Percentiles rank a stretch among this genome's conserved stretches.
These are phyloP conservation scores for Drosophila helvetica DNA, from an alignment of 2,888 invertebrate genomes.

Conservation along the genomic window DNA sequence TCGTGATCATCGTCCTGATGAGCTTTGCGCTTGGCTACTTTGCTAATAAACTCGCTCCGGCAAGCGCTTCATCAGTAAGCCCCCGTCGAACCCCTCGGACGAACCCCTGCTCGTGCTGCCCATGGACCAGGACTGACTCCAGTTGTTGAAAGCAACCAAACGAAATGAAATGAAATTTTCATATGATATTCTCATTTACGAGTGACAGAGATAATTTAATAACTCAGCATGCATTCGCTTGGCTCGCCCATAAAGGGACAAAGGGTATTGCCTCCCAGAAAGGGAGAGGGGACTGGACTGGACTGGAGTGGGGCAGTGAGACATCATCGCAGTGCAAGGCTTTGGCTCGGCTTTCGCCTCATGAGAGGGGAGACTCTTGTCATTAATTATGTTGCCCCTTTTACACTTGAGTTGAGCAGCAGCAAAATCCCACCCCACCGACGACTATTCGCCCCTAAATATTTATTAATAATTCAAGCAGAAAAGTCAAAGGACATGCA, in stretches of 20 bases:
- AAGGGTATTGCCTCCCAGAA: constrained; percentile 18
- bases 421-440: constrained; percentile 1
- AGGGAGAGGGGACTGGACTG: background rate
- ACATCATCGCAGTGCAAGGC: constrained; percentile 33
- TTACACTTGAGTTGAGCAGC: constrained; percentile 59
- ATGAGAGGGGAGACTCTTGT: constrained; percentile 45
- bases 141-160: constrained; percentile 66
- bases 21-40: constrained; percentile 76
- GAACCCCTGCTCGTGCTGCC: no score
- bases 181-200: constrained; percentile 75
- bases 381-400: constrained; percentile 78
- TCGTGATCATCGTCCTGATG: constrained; percentile 22
- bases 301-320: constrained; percentile 1
- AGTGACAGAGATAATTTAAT: constrained; percentile 76
- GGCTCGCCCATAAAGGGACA: constrained; percentile 36
- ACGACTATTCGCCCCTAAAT: constrained; percentile 26
- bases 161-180: constrained; percentile 77
- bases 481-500: constrained; percentile 72
- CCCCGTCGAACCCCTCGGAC: constrained; percentile 7
- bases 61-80: constrained; percentile 47
- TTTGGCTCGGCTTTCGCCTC: constrained; percentile 40
- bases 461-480: constrained; percentile 74
- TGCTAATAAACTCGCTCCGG: constrained; percentile 70
- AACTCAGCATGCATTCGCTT: constrained; percentile 68
- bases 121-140: constrained; percentile 7